Base-by-base conservation (phyloP, 2,113 vertebrate genomes). In the Pachycephala philippinensis region DNA sequence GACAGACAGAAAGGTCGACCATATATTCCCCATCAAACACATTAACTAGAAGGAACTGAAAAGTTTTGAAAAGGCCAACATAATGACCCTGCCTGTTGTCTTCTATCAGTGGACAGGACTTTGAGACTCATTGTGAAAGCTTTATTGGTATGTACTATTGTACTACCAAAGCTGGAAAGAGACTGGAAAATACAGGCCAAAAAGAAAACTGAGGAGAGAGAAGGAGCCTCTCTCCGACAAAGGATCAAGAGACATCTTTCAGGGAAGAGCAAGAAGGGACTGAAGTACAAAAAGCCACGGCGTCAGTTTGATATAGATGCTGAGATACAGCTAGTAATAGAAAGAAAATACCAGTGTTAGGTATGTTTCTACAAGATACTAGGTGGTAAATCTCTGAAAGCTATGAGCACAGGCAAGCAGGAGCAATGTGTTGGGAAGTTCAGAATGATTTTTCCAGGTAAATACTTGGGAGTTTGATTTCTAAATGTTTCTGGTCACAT, bases 151-250 rank as follows among this genome's bases (percentile, higher is more conserved):
- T 20, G 7, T 37, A 16, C 16, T 30, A 15, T 22, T 19, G 6
- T 64, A 20, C 5, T 12, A 72, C 18, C 27, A 84, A 65, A 56
- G 23, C 11, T 64, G 30, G 50, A 89, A 86, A 11, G 3, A 65
- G 31, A 69, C 9, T 23, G 22, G 17, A 56, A 69, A 84, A 30
- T 21, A 57, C 7, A 50, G 35, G 27, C 22, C 22, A 66, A 66
- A 39, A 24, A 57, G 37, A 87, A 86, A 77, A 15, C 3, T 35
- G 42, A 21, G 15, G 40, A 57, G 23, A 84, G 27, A 78, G 28
- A 57, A 82, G 5, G 23, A 68, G 33, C 31, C 8, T 39, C 28
- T 61, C 2, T 61, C 5, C 16, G 10, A 8, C 0, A 0, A 83
- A 68, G 23, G 21, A 59, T 33, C 37, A 42, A 63, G 28, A 66